Percentiles rank a stretch among this genome's conserved stretches.
phyloP scores from a whole-genome alignment of 2,113 vertebrate genomes.

The Nothoprocta perdicaria region DNA sequence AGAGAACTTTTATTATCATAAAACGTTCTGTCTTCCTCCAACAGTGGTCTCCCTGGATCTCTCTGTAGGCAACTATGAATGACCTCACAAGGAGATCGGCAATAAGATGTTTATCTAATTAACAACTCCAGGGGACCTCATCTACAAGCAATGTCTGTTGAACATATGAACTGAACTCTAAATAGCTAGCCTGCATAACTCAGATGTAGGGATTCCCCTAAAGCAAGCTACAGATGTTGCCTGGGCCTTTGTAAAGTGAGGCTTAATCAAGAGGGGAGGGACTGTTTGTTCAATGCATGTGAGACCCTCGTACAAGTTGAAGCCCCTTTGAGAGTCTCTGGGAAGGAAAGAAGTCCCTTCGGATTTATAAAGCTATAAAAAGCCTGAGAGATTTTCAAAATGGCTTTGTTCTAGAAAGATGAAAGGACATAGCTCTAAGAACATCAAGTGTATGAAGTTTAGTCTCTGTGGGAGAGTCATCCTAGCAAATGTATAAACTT shows the following conservation, averaged over 20 bases:
- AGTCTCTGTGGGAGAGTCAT: slow-evolving; percentile 56
- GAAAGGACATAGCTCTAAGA: slow-evolving; percentile 62
- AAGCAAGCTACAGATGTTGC: slow-evolving; percentile 17
- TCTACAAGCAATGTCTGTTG: neutral
- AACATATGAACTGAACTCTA: neutral
- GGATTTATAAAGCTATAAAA: slow-evolving; percentile 70
- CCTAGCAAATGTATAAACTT: slow-evolving; percentile 46
- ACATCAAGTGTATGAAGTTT: slow-evolving; percentile 56
- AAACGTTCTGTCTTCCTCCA: neutral
- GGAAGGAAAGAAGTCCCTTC: slow-evolving; percentile 27
- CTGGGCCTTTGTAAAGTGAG: neutral
- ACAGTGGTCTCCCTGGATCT: neutral
- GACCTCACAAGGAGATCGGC: neutral
- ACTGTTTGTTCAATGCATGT: slow-evolving; percentile 36
- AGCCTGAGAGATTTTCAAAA: slow-evolving; percentile 70
- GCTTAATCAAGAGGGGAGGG: slow-evolving; percentile 37
- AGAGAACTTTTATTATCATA: neutral
- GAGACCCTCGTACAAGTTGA: slow-evolving; percentile 36
- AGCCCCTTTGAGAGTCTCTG: slow-evolving; percentile 27
- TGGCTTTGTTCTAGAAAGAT: slow-evolving; percentile 70
- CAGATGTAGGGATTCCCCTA: neutral
- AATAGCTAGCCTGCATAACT: neutral
- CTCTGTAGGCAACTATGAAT: neutral
- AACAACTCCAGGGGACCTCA: neutral
- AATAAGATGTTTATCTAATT: slow-evolving; percentile 16